Evolutionary conservation across 2,888 invertebrate genomes (phyloP), one percentile per base, ranked within the genome.

Genomic region (Serripes groenlandicus): DNA sequence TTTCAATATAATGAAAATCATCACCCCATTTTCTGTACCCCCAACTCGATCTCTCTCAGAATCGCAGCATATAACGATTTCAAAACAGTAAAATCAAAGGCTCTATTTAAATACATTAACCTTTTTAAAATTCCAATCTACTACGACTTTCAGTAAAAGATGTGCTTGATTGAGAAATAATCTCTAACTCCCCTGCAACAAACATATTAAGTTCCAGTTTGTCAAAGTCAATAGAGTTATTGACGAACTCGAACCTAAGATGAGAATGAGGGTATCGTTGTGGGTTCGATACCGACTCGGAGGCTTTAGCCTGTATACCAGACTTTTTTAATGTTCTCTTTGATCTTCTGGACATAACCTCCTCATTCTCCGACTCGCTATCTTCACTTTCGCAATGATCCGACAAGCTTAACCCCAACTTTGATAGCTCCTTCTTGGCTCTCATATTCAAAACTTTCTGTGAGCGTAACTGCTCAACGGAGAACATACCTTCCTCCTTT

Each of bases 161-260:
- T n/a, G 56, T 23, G 35, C 21, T 26, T 9, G 28, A 30, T 7
- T 52, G 26, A 28, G 71, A 52, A n/a, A 71, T 56, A n/a, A 71
- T 71, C n/a, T 52, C 54, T 11, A 71, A 9, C 26, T 71, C 71
- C 5, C 71, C 70, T 30, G 54, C 52, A 3, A 70, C 54, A 28
- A 58, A 56, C 2, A 71, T 35, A 30, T 70, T 49, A 30, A 70
- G 21, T 21, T 49, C 52, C 18, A 70, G 30, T 21, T 70, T 70
- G 18, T 71, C 71, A 58, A 56, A 71, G 18, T 54, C 34, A 4
- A 71, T 21, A 9, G 35, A 32, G 21, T 18, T 32, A 71, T 56
- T 71, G 2, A 71, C 71, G 34, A 54, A 71, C 26, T 71, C 71
- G 56, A n/a, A 71, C 7, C 56, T 18, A 1, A 71, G n/a, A 54